phyloP scores from a whole-genome alignment of 2,797 vertebrate genomes.

The Anguilla marmorata region DNA sequence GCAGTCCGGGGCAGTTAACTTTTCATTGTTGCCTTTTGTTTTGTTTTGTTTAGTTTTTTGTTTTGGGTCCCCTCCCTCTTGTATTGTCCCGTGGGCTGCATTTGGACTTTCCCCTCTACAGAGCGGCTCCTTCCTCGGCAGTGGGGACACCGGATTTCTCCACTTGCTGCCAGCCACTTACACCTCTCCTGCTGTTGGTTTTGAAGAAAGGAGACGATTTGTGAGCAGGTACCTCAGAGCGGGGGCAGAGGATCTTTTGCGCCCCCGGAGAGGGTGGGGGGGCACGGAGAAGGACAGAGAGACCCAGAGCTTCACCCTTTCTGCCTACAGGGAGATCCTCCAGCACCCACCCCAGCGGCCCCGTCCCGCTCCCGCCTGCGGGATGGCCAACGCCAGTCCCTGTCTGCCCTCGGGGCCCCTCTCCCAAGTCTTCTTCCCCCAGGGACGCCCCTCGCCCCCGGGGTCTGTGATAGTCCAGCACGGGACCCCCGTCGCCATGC shows the following conservation, averaged over 20 bases:
- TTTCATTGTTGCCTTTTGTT: conserved; percentile 45
- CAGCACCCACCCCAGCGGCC: not conserved
- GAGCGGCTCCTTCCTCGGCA: conserved; percentile 48
- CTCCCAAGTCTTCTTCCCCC: conserved; percentile 68
- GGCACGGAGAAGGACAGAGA: conserved; percentile 44
- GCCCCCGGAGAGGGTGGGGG: conserved; percentile 46
- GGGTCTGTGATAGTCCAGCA: conserved; percentile 61
- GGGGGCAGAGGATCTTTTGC: conserved; percentile 41
- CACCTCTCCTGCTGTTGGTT: not conserved
- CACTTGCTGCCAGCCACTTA: not conserved
- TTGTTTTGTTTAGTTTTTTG: conserved; percentile 24
- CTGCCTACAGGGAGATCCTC: not conserved
- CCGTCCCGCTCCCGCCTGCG: conserved; percentile 34
- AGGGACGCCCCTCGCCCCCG: conserved; percentile 60
- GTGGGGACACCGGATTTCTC: conserved; percentile 12
- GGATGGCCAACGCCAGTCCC: conserved; percentile 74
- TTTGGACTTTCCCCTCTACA: conserved; percentile 70
- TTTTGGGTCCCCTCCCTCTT: conserved; percentile 25
- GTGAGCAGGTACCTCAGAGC: conserved; percentile 2
- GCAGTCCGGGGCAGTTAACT: conserved; percentile 58
- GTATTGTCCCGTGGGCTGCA: conserved; percentile 53
- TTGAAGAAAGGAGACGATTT: conserved; percentile 23
- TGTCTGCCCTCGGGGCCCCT: conserved; percentile 65
- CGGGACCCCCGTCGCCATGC: conserved; percentile 55
- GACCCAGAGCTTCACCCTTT: conserved; percentile 31